Base-by-base conservation (phyloP, 2,888 invertebrate species). In the Aradus depressus region DNA sequence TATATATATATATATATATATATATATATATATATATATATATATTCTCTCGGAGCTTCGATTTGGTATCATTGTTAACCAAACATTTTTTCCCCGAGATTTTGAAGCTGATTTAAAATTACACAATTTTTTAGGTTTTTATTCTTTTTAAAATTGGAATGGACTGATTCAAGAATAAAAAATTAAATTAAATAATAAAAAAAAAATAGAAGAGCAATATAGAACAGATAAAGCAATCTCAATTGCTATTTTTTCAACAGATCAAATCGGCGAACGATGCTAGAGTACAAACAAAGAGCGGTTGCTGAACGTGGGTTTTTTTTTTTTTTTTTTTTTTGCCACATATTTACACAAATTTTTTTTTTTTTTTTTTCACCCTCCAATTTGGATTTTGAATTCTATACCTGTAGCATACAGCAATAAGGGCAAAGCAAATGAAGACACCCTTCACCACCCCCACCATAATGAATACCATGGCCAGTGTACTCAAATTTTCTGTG, bases 371-470 rank as follows among this genome's bases (percentile, higher is more conserved):
- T 47, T 43, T 50, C 37, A 44, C 35, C 50, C 51, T 44, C 28
- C 44, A 39, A 32, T 44, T 44, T 37, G 16, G 8, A 10, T 37
- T 37, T 8, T n/a, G n/a, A n/a, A n/a, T n/a, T 28, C 69, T 69
- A 68, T 81, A 90, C 90, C 90, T 90, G 88, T 88, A 90, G 80
- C 89, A 89, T 80, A 85, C 84, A 72, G 90, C 90, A 80, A 86
- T 79, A 75, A 86, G 79, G 74, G 90, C 87, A 81, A 90, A 90
- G 81, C 84, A 84, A 80, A 89, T 81, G 87, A 90, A 90, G 81
- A 90, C 89, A 72, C 81, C 81, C 72, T 84, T 88, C 74, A 90
- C 88, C 74, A 87, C 86, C 72, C 81, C 81, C 72, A 89, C 85
- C 78, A 90, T 81, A 75, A 90, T 83, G 77, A 89, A 77, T 75